These are phyloP conservation scores for Calephelis perditalis DNA, from an alignment of 2,888 invertebrate species.

Conservation along the genomic window DNA sequence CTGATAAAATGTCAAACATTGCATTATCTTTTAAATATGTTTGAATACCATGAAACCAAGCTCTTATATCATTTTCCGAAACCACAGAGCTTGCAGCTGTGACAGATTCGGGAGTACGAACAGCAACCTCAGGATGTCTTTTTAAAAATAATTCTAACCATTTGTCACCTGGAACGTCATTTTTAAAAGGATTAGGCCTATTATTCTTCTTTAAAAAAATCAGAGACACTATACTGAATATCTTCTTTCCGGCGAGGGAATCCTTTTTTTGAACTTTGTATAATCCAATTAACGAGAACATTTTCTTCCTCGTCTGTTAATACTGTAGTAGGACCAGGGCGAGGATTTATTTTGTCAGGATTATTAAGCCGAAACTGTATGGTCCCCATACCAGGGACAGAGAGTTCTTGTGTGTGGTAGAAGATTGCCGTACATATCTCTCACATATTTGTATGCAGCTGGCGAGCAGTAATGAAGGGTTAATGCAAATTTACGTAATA, in stretches of 20 bases:
- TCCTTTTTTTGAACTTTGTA: neutral
- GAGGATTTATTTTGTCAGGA: neutral
- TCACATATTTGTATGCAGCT: no score
- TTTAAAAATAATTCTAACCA: conserved; percentile 4
- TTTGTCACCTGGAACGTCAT: conserved; percentile 4
- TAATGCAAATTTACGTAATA: no score
- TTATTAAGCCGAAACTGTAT: neutral
- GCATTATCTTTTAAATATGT: neutral
- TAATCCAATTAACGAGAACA: neutral
- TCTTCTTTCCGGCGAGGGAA: neutral
- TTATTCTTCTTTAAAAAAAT: conserved; percentile 11
- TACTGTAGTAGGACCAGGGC: neutral
- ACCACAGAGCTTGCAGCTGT: conserved; percentile 1
- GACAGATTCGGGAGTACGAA: conserved; percentile 2
- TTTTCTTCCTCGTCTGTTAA: neutral
- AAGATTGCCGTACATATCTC: no score
- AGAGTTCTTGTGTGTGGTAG: no score
- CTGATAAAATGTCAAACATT: neutral
- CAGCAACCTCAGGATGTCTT: neutral
- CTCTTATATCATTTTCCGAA: conserved; percentile 2
- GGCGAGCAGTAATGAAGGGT: no score
- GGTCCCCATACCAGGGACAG: no score
- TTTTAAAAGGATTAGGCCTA: conserved; percentile 7
- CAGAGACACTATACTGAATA: neutral
- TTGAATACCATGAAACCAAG: neutral